Conservation (phyloP, 1,140 invertebrate species). For the Sinella curviseta region DNA sequence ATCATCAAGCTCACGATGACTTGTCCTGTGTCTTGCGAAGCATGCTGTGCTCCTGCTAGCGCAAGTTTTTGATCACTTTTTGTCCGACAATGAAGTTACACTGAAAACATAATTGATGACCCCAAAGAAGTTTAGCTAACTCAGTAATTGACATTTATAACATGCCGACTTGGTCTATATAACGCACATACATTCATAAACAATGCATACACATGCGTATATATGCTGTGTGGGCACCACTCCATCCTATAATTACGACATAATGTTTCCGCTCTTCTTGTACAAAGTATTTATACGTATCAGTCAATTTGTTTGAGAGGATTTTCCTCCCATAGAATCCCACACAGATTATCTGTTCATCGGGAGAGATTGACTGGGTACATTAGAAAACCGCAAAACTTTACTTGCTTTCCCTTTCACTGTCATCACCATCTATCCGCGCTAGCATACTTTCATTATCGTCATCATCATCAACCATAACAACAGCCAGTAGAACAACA, state of each 20-base stretch:
- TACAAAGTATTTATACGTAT: not conserved
- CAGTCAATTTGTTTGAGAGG: not conserved
- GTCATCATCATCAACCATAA: not conserved
- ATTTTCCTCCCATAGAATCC: not conserved
- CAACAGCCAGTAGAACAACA: too few species aligned
- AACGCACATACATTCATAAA: not conserved
- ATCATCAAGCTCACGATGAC: not conserved
- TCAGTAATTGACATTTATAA: not conserved
- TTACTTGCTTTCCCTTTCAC: too few species aligned
- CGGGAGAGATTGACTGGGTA: not conserved
- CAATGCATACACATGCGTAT: too few species aligned
- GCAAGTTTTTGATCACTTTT: not conserved
- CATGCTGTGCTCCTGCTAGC: not conserved
- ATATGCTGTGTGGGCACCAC: not conserved
- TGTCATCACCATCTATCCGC: too few species aligned
- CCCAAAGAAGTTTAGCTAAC: not conserved
- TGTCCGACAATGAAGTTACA: not conserved
- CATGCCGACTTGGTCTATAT: too few species aligned
- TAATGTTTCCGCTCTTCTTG: not conserved
- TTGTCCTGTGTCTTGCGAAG: not conserved
- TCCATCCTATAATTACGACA: not conserved
- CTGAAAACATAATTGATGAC: not conserved
- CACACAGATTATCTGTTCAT: conserved; percentile 2
- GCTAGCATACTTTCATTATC: too few species aligned
- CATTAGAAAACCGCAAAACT: not conserved